Evolutionary conservation across 2,888 invertebrate species (phyloP), one percentile per base, ranked within the genome.

Genomic region (Coenonympha glycerion): DNA sequence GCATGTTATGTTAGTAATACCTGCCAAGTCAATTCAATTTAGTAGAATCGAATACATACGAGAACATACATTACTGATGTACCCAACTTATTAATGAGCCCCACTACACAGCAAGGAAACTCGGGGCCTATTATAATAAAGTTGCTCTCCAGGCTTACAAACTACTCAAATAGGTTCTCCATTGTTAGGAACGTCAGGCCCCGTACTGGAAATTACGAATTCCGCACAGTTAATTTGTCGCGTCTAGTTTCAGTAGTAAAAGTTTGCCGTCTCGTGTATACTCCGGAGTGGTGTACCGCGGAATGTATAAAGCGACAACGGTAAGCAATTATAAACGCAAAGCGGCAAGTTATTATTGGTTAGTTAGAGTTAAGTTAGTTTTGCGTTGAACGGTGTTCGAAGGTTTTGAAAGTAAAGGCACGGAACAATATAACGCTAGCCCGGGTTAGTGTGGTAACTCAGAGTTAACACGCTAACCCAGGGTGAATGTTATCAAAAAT

Each of bases 161-260:
- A 42, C 39, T 45, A 39, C 42, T 40, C 37, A 15, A 51, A 49
- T 45, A 39, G n/a, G n/a, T n/a, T n/a, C 42, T 21, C 19, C 18
- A 45, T 54, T 51, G 54, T 51, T 26, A 13, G 8, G 21, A 16
- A 44, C 33, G 47, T 56, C 53, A 44, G 24, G 41, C 13, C 31
- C 13, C 50, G 44, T 37, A 56, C 52, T 46, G 42, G 53, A 45
- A 52, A 42, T 50, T 54, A 52, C 39, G 34, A 47, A 54, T 53
- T 59, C 56, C 49, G 6, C 40, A 40, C 48, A 41, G 53, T 41
- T 54, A 59, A 59, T 59, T 57, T 59, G 59, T 56, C 53, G 47
- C 33, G 21, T 34, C 18, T 45, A 48, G 40, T 52, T 53, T 28
- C 34, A 47, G 28, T 41, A 36, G 19, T 26, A 34, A 22, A 50